Conservation (phyloP, 2,888 invertebrate genomes). For the Metalampra italica region DNA sequence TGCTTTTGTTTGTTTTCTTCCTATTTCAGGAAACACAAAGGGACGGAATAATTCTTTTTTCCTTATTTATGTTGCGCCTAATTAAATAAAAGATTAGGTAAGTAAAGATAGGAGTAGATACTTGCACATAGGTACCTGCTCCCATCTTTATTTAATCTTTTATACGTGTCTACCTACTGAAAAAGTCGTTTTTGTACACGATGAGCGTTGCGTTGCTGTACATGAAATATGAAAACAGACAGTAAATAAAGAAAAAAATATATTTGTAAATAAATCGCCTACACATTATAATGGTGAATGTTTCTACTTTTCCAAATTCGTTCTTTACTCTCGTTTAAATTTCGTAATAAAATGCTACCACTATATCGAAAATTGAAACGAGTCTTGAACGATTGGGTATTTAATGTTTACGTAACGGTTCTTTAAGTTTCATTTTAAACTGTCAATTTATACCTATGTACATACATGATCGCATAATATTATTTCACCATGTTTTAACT, state of each 20-base stretch:
- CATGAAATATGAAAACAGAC: too few species aligned
- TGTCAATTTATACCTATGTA: slow-evolving; percentile 12
- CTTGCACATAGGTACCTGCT: too few species aligned
- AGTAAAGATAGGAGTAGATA: too few species aligned
- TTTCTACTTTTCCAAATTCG: background rate
- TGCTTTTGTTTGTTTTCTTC: background rate
- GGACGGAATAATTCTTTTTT: background rate
- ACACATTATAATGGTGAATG: too few species aligned
- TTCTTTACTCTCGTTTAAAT: slow-evolving; percentile 3
- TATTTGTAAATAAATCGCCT: too few species aligned
- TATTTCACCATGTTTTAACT: too few species aligned
- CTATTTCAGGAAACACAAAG: background rate
- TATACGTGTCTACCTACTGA: too few species aligned
- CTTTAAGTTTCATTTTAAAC: slow-evolving; percentile 12
- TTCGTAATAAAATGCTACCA: slow-evolving; percentile 11
- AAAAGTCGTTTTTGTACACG: too few species aligned
- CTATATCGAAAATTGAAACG: slow-evolving; percentile 12
- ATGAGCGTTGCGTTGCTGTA: too few species aligned
- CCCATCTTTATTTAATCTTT: too few species aligned
- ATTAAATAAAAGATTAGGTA: background rate
- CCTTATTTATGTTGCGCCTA: background rate
- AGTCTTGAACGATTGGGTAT: slow-evolving; percentile 12
- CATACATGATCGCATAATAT: slow-evolving; percentile 4
- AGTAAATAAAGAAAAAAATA: too few species aligned
- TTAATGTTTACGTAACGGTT: slow-evolving; percentile 13